Evolutionary conservation across 1,140 invertebrate species (phyloP), one percentile per base, ranked within the genome.

Genomic region (Diorhabda elongata): DNA sequence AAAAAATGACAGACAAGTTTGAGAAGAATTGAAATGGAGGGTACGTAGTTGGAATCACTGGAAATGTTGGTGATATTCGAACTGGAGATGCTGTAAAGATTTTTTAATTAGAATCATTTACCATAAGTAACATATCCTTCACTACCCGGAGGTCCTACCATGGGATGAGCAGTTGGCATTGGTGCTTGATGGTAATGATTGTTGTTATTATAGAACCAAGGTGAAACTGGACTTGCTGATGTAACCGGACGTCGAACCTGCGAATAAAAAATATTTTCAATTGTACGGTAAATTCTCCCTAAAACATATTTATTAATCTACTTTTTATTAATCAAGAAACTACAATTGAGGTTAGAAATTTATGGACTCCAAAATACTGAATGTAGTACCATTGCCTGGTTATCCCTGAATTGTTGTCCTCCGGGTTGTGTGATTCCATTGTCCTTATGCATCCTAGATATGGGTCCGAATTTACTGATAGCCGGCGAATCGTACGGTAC

Each of bases 391-490:
- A 79, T 66, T 56, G 75, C 68, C 41, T 85, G 83, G 61, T 81
- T 76, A 69, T 81, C 79, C 57, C 78, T 64, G 64, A 72, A 79
- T n/a, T 52, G 47, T 8, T n/a, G 6, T 8, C 74, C 64, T 5
- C 69, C 69, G 6, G 76, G 71, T 58, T 78, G 74, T 61, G 60
- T 71, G n/a, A 75, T 69, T 26, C 71, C 71, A 59, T 75, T 75
- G 43, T 84, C 79, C 71, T 87, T 87, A 42, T 85, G 84, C 77
- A 89, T 82, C 70, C 91, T 85, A n/a, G 90, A 92, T 71, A 93
- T 93, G 2, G 92, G 91, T 8, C 91, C 92, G 77, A 90, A 93
- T 81, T 91, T 92, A 75, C 88, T 92, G 26, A 88, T 87, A 26
- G 88, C 79, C 42, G 90, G 87, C 11, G 87, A 83, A 76, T 92